Conservation (phyloP, 2,113 vertebrate genomes). For the Spizaetus ornatus region DNA sequence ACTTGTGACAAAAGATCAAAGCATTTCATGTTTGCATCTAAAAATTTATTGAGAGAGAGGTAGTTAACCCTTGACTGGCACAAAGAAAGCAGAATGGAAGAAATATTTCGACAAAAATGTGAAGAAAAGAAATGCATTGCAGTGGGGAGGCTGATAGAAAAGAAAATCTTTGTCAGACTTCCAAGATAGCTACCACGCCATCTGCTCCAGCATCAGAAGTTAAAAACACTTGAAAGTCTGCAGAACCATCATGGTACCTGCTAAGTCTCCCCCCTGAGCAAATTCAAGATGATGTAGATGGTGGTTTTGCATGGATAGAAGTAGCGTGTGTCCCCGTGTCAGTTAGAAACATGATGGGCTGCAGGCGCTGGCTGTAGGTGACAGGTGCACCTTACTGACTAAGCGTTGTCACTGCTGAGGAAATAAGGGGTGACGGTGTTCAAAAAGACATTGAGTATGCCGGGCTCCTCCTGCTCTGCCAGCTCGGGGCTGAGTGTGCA, state of each 20-base stretch:
- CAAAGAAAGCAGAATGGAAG: background rate
- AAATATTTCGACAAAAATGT: background rate
- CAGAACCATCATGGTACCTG: background rate
- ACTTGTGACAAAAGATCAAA: background rate
- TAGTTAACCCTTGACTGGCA: background rate
- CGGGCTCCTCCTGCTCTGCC: background rate
- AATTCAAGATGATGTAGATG: accelerated
- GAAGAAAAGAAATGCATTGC: background rate
- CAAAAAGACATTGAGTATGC: accelerated
- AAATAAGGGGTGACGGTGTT: too few species aligned
- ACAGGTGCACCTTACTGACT: too few species aligned
- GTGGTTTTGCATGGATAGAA: background rate
- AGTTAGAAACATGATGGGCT: accelerated
- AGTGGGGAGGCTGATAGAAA: background rate
- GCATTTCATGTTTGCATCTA: background rate
- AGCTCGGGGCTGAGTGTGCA: accelerated
- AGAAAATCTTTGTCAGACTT: conserved; percentile 20
- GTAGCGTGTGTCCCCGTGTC: accelerated
- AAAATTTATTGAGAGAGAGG: background rate
- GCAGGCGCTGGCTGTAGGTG: accelerated
- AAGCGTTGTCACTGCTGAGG: background rate
- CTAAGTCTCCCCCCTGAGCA: background rate
- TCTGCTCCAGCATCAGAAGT: background rate
- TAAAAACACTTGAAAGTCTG: background rate
- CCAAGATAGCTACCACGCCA: conserved; percentile 1